A percentile compares a stretch with the other conserved stretches of the same genome.
Conservation (phyloP, 2,113 vertebrate species). For the Scophthalmus maximus region DNA sequence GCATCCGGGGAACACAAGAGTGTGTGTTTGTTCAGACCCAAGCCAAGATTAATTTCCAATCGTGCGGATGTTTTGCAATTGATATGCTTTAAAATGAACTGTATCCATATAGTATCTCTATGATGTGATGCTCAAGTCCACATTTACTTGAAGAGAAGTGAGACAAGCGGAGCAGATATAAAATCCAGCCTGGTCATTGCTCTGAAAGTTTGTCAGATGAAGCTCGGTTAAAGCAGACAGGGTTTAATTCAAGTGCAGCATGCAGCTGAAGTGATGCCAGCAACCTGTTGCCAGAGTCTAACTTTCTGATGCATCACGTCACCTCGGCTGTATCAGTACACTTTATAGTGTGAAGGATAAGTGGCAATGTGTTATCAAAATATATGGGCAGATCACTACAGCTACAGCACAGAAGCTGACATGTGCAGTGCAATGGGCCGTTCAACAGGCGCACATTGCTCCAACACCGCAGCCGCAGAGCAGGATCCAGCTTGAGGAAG, state of each 20-base stretch:
- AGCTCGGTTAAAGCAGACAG: not conserved
- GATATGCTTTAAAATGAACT: too few relatives aligned
- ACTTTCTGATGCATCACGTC: constrained; percentile 17
- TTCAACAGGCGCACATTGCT: not conserved
- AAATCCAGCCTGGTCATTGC: not conserved
- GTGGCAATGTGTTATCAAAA: too few relatives aligned
- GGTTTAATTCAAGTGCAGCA: not conserved
- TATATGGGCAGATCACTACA: too few relatives aligned
- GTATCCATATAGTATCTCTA: too few relatives aligned
- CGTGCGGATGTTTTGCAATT: too few relatives aligned
- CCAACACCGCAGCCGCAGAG: not conserved
- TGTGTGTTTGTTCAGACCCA: constrained; percentile 8
- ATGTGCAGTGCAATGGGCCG: not conserved
- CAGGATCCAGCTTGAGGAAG: not conserved
- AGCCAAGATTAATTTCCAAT: too few relatives aligned
- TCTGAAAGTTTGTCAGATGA: constrained; percentile 5
- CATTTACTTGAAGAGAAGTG: not conserved
- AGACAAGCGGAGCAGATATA: not conserved
- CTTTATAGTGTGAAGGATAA: too few relatives aligned
- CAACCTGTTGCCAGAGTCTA: constrained; percentile 55
- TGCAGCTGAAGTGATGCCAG: constrained; percentile 2
- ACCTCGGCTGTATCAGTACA: not conserved
- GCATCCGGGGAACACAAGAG: not conserved
- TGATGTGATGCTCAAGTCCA: not conserved
- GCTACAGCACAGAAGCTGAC: not conserved